Base-by-base conservation (phyloP, 2,797 vertebrate genomes). In the Myotis findleyi region DNA sequence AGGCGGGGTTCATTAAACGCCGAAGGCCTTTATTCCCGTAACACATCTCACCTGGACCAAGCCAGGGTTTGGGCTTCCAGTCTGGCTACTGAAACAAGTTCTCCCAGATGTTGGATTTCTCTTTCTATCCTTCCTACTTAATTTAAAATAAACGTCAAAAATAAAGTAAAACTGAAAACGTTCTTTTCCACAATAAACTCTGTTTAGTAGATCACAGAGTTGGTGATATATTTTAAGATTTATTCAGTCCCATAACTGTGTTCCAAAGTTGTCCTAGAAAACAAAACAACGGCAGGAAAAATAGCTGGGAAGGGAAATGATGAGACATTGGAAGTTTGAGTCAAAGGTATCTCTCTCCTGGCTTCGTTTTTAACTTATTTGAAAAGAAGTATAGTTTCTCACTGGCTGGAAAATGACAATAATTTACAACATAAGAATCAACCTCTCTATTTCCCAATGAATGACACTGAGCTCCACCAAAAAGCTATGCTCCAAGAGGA, bases 11-110 rank as follows among this genome's bases (percentile, higher is more conserved):
- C 96, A 96, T 96, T 97, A 97, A 97, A 97, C 84, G 84, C 47
- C 90, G 82, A 94, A 94, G 93, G 49, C 69, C 89, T 96, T 91
- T 97, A 97, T 94, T 96, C 93, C 97, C 92, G 55, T 86, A 97
- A 97, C 83, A 93, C 87, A 79, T 77, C 96, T 97, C 97, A 98
- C 97, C 97, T 98, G 95, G 93, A 96, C 85, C 68, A 98, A 97
- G 89, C n/a, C 95, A 95, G 72, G 69, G 75, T 93, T 97, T 96
- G 83, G 95, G 91, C 94, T 95, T 86, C 95, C 91, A 95, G 84
- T 88, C 94, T 94, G 85, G 93, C 96, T 98, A 96, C 97, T 95
- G 96, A 97, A 97, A 97, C 95, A 87, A 97, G 83, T 83, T 95
- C 89, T 97, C 93, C 87, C 91, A 96, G 95, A 95, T 96, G 96